Conservation (phyloP, 2,113 vertebrate genomes). For the Tilapia sparmanii region DNA sequence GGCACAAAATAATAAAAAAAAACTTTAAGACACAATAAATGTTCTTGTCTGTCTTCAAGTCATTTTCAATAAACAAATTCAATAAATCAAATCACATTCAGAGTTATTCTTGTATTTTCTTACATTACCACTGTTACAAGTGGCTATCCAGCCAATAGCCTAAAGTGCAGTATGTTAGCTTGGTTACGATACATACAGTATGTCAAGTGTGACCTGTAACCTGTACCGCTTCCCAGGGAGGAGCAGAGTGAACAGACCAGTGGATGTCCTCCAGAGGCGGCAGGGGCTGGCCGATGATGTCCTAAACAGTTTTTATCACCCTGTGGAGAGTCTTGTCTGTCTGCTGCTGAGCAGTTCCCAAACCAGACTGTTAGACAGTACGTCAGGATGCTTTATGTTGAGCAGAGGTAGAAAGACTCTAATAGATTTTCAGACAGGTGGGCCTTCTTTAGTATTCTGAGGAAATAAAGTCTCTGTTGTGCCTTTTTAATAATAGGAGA, state of each 20-base stretch:
- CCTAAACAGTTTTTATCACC: not conserved
- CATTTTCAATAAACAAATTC: too few relatives aligned
- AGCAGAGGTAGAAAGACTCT: not conserved
- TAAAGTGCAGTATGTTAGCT: not conserved
- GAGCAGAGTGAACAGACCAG: not conserved
- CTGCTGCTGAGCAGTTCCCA: not conserved
- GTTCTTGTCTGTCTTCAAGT: too few relatives aligned
- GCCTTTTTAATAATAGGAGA: not conserved
- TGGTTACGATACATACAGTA: not conserved
- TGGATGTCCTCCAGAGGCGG: not conserved
- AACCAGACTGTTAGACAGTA: not conserved
- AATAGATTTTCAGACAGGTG: not conserved
- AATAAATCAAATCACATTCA: too few relatives aligned
- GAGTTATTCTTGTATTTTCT: too few relatives aligned
- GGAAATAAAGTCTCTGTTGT: not conserved
- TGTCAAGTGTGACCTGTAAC: not conserved
- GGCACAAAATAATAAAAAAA: too few relatives aligned
- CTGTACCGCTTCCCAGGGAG: not conserved
- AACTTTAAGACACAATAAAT: too few relatives aligned
- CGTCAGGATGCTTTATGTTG: not conserved
- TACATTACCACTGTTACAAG: too few relatives aligned
- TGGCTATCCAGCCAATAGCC: too few relatives aligned
- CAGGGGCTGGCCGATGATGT: not conserved
- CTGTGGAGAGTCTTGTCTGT: not conserved
- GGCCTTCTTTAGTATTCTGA: not conserved